phyloP scores from a whole-genome alignment of 2,797 vertebrate genomes.

The Cyprinodon diabolis region DNA sequence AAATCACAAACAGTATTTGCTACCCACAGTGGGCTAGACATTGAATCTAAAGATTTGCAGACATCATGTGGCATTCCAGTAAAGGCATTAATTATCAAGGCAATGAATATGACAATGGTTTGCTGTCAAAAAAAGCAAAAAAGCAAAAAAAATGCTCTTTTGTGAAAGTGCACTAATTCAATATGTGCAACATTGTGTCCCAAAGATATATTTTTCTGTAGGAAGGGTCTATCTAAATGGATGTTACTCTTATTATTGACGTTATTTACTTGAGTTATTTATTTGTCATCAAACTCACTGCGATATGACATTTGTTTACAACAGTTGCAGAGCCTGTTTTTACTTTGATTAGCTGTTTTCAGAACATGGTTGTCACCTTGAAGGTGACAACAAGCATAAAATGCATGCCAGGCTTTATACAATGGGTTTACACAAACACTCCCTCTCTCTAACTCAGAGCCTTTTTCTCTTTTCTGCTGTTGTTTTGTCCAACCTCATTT shows the following conservation, averaged over 20 bases:
- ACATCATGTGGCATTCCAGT: no score
- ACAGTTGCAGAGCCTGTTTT: not conserved
- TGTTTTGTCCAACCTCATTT: conserved; percentile 73
- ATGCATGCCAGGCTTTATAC: conserved; percentile 65
- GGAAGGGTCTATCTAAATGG: not conserved
- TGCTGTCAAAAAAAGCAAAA: not conserved
- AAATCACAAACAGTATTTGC: no score
- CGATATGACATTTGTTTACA: conserved; percentile 1
- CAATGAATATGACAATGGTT: no score
- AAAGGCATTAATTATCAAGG: no score
- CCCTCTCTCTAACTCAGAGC: conserved; percentile 48
- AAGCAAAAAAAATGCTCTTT: not conserved
- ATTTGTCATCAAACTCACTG: not conserved
- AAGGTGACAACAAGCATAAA: conserved; percentile 60
- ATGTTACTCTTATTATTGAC: not conserved
- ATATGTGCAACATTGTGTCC: not conserved
- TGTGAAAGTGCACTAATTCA: not conserved
- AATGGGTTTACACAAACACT: conserved; percentile 56
- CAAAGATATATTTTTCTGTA: not conserved
- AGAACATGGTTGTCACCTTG: conserved; percentile 46
- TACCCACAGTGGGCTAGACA: no score
- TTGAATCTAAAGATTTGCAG: no score
- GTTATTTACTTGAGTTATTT: not conserved
- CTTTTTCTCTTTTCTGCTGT: conserved; percentile 65
- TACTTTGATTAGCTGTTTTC: conserved; percentile 22